Evolutionary conservation across 2,113 vertebrate species (phyloP), one percentile per base, ranked within the genome.

Genomic region (Pachyramphus minor): DNA sequence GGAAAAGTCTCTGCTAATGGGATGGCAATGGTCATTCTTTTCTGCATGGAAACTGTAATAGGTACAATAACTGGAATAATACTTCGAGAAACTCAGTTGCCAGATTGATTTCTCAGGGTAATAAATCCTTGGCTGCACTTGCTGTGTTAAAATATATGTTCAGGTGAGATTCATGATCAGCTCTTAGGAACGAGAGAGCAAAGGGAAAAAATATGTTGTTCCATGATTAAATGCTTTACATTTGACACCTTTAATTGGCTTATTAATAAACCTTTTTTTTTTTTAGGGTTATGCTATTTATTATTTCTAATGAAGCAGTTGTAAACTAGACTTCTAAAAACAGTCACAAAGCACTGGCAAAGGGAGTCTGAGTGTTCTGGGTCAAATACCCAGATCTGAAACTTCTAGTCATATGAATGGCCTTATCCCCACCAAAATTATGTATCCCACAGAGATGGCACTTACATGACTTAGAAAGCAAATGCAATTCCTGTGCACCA

Each of bases 101-200:
- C 71, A 89, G 69, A 64, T 89, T 90, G 93, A 89, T 97, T 94
- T 97, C 86, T 92, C 53, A 86, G 60, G 28, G 69, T 93, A 87
- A 93, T 96, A 96, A 95, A 92, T 95, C 66, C 73, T 92, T 95
- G 86, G 69, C 90, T 93, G n/a, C 50, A 45, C 53, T 94, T 84
- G 12, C 64, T 58, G 37, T 58, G 45, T 90, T 96, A 78, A 93
- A 93, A 90, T 93, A 69, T 47, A 89, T 33, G 42, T 78, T 73
- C 53, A 64, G 66, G n/a, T 16, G 1, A 87, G 73, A 87, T 92
- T 95, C 8, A 28, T 59, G 60, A 81, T 94, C 12, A 1, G 60
- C 53, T 97, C 28, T 79, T 81, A 50, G 21, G 68, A 95, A 76
- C 68, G 84, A 80, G 82, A 84, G 53, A 84, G 88, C 88, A 84